phyloP scores from a whole-genome alignment of 2,113 vertebrate genomes.

The Periophthalmodon schlosseri region DNA sequence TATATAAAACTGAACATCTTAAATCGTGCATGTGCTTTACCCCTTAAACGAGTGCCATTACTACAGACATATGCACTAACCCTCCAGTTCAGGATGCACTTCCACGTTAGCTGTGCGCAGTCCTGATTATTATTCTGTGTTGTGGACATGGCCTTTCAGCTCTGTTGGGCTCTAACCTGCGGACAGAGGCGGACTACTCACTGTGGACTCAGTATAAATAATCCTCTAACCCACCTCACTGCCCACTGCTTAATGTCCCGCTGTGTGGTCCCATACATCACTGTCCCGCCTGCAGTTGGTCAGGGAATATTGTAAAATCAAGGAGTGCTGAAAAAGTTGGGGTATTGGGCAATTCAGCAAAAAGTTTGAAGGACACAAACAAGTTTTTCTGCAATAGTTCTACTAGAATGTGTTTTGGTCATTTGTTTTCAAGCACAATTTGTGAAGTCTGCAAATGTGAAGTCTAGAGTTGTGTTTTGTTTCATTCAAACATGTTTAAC shows the following conservation, averaged over 20 bases:
- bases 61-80: neutral
- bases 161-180: constrained; percentile 29
- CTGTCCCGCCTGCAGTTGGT: constrained; percentile 33
- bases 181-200: constrained; percentile 35
- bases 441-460: neutral
- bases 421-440: neutral
- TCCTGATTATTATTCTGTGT: constrained; percentile 28
- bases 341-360: neutral
- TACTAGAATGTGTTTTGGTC: neutral
- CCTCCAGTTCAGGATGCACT: neutral
- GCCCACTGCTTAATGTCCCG: constrained; percentile 64
- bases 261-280: constrained; percentile 47
- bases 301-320: constrained; percentile 44
- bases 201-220: constrained; percentile 47
- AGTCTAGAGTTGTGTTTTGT: no score
- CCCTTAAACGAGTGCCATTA: neutral
- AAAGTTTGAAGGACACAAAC: constrained; percentile 5
- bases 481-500: no score
- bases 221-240: constrained; percentile 32
- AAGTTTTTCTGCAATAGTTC: neutral
- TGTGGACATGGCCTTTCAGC: constrained; percentile 38
- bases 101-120: constrained; percentile 9
- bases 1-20: constrained; percentile 9
- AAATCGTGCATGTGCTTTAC: neutral
- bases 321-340: constrained; percentile 11